Percentiles rank a stretch among this genome's conserved stretches.
Conservation (phyloP, 2,113 vertebrate genomes). For the Fukomys damarensis region DNA sequence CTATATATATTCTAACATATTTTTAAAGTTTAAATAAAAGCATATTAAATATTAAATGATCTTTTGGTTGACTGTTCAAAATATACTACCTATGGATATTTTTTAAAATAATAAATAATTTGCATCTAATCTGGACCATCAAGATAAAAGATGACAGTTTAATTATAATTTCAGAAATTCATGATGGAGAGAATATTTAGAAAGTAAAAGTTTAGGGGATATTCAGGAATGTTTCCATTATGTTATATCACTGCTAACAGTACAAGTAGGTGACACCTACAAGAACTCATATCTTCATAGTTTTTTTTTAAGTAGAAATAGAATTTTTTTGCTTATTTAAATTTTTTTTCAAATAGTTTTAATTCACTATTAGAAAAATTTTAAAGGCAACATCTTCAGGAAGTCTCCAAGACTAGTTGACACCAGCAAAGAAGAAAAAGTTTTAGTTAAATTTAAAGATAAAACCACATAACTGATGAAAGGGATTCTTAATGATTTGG, state of each 20-base stretch:
- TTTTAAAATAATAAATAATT: neutral
- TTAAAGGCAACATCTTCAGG: neutral
- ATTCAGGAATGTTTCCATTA: neutral
- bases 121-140: neutral
- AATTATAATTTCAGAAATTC: neutral
- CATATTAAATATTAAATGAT: neutral
- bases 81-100: neutral
- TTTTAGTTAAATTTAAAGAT: neutral
- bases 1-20: neutral
- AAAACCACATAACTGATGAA: neutral
- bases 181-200: neutral
- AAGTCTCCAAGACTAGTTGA: neutral
- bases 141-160: neutral
- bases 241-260: neutral
- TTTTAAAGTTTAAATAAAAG: neutral
- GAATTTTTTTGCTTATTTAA: neutral
- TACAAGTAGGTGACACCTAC: neutral
- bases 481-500: neutral
- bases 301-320: neutral
- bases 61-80: constrained; percentile 15
- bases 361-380: neutral
- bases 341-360: neutral
- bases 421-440: neutral
- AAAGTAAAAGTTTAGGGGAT: neutral
- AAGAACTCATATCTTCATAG: neutral